A percentile compares a stretch with the other conserved stretches of the same genome.
Evolutionary conservation across 2,797 vertebrate species (phyloP).

Genomic region (Aeoliscus strigatus): DNA sequence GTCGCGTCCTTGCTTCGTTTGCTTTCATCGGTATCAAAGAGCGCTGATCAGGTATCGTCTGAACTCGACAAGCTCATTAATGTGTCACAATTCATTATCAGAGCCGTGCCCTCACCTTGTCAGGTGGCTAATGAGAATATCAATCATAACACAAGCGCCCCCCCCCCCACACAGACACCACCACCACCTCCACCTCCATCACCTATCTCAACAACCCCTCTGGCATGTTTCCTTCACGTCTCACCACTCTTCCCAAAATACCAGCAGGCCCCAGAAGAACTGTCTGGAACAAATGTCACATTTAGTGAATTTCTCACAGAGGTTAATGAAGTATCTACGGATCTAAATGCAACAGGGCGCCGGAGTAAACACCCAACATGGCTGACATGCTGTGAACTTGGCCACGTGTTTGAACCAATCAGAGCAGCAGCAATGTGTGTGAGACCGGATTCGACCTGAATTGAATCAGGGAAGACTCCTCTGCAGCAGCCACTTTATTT

Average conservation of each 20-base stretch:
- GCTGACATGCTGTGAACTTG: constrained; percentile 26
- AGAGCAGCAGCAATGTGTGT: too few species aligned
- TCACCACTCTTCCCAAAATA: constrained; percentile 57
- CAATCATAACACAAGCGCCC: constrained; percentile 72
- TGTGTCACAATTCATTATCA: constrained; percentile 80
- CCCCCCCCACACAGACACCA: too few species aligned
- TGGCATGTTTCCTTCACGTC: constrained; percentile 43
- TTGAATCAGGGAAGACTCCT: too few species aligned
- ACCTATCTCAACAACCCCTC: too few species aligned
- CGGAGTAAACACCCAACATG: constrained; percentile 54
- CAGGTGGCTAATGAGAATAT: constrained; percentile 78
- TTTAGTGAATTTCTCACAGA: too few species aligned
- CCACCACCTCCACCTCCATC: too few species aligned
- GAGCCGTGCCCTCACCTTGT: constrained; percentile 72
- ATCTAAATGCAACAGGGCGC: constrained; percentile 50
- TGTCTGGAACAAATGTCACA: constrained; percentile 67
- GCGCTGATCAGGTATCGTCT: constrained; percentile 73
- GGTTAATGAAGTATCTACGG: too few species aligned
- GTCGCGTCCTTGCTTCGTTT: constrained; percentile 27
- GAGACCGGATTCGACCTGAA: too few species aligned
- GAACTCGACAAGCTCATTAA: constrained; percentile 77
- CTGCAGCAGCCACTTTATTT: too few species aligned
- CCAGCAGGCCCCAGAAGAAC: constrained; percentile 52
- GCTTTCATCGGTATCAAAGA: constrained; percentile 49
- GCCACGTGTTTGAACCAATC: too few species aligned